A percentile compares a stretch with the other conserved stretches of the same genome.
phyloP scores from a whole-genome alignment of 2,797 vertebrate genomes.

The Pelodytes ibericus region DNA sequence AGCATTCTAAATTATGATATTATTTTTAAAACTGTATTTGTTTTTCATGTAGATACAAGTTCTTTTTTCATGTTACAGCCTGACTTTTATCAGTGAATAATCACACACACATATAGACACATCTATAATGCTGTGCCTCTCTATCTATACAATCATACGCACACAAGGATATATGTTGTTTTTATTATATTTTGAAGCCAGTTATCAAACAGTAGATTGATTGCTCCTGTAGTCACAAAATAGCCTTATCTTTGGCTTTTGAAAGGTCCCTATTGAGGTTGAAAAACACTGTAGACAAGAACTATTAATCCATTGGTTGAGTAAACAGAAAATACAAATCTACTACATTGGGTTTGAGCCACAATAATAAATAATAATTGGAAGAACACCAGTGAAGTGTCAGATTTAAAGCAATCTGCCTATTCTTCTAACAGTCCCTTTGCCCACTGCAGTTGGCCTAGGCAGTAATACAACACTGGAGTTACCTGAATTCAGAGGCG shows the following conservation, averaged over 20 bases:
- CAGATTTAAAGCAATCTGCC: too few relatives aligned
- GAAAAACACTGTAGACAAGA: conserved; percentile 1
- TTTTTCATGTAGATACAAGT: conserved; percentile 31
- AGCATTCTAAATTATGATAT: conserved; percentile 58
- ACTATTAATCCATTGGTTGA: conserved; percentile 7
- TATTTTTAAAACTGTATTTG: conserved; percentile 52
- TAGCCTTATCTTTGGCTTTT: conserved; percentile 66
- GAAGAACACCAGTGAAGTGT: too few relatives aligned
- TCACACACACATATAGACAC: too few relatives aligned
- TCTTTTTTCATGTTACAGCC: conserved; percentile 54
- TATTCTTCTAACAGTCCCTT: too few relatives aligned
- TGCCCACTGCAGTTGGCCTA: too few relatives aligned
- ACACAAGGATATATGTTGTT: too few relatives aligned
- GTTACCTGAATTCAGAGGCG: too few relatives aligned
- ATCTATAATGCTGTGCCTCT: conserved; percentile 53
- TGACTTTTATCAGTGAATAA: conserved; percentile 61
- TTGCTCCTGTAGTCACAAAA: conserved; percentile 69
- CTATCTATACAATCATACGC: neutral
- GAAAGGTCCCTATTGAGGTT: conserved; percentile 65
- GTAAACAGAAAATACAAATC: neutral
- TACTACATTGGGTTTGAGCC: too few relatives aligned
- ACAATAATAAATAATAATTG: too few relatives aligned
- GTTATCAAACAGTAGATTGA: conserved; percentile 70
- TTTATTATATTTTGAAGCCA: conserved; percentile 63
- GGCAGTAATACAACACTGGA: too few relatives aligned